phyloP scores from a whole-genome alignment of 2,797 vertebrate species.

The Peromyscus eremicus region DNA sequence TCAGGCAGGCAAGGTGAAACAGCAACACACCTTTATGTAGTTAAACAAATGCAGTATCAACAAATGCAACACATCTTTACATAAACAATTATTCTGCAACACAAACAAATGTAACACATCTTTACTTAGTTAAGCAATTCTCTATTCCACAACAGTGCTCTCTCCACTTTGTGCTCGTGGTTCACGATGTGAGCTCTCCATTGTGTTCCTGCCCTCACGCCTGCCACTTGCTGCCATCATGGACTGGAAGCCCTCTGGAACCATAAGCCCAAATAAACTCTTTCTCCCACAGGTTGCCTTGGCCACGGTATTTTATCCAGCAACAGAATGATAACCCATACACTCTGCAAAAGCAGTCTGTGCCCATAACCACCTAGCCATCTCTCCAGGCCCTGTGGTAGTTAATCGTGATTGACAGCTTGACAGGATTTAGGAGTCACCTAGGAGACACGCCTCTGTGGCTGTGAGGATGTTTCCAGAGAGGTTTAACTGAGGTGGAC shows the following conservation, averaged over 20 bases:
- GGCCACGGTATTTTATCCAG: background rate
- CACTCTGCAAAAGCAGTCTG: background rate
- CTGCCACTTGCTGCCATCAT: too few relatives aligned
- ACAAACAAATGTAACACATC: too few relatives aligned
- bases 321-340: too few relatives aligned
- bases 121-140: background rate
- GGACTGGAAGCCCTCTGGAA: background rate
- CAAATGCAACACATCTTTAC: too few relatives aligned
- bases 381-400: background rate
- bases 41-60: background rate
- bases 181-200: background rate
- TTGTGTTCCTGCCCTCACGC: background rate
- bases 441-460: background rate
- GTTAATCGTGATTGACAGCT: background rate
- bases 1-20: background rate
- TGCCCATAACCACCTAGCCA: background rate
- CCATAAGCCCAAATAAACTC: background rate
- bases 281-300: background rate
- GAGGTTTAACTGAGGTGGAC: background rate
- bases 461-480: background rate
- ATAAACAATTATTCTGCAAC: background rate
- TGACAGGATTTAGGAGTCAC: background rate
- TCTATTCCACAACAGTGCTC: background rate
- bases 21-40: background rate
- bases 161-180: background rate